These are phyloP conservation scores for Lepidotrigona ventralis DNA, from an alignment of 1,140 invertebrate genomes.

Conservation along the genomic window DNA sequence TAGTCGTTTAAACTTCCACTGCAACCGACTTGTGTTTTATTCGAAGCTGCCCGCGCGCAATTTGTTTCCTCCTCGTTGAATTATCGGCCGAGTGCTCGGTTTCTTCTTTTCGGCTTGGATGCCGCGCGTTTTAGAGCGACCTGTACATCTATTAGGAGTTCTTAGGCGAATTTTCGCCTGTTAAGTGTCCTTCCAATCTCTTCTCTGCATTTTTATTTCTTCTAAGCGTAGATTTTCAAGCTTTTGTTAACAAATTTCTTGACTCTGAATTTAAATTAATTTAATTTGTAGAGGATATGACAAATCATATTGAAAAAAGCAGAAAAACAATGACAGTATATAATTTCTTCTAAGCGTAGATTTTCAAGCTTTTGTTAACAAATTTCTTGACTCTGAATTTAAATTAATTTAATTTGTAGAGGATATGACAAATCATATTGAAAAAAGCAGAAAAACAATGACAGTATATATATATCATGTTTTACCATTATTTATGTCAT, in stretches of 20 bases:
- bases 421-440: too few relatives aligned
- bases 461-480: too few relatives aligned
- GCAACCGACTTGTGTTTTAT: conserved; percentile 67
- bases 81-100: background rate
- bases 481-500: too few relatives aligned
- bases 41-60: conserved; percentile 28
- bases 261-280: too few relatives aligned
- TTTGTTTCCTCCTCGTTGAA: conserved; percentile 23
- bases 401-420: too few relatives aligned
- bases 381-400: background rate
- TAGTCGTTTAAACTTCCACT: conserved; percentile 74
- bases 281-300: too few relatives aligned
- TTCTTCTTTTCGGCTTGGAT: background rate
- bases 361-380: background rate
- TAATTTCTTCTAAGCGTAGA: background rate
- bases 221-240: too few relatives aligned
- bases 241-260: background rate
- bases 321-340: too few relatives aligned
- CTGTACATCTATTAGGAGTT: background rate
- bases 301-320: too few relatives aligned
- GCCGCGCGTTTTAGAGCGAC: background rate
- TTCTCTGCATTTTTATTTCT: background rate
- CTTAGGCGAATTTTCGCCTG: background rate
- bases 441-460: too few relatives aligned
- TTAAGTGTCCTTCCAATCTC: background rate